Evolutionary conservation across 2,113 vertebrate genomes (phyloP), one percentile per base, ranked within the genome.

Genomic region (Brachyistius frenatus): DNA sequence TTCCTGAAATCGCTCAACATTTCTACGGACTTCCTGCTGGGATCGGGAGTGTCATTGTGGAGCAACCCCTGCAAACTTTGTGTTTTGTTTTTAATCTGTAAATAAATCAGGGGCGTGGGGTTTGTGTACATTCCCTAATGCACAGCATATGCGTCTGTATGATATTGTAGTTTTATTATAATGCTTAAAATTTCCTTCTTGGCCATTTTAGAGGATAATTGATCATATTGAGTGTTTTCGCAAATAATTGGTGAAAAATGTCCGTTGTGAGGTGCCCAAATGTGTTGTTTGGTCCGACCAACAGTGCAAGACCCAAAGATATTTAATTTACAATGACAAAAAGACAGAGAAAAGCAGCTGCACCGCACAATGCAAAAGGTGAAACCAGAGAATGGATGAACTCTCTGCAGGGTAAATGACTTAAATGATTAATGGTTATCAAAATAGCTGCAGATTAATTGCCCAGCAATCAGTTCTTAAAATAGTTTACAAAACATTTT

Each of bases 11-110:
- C 16, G 36, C 63, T 44, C 7, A 10, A 6, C 33, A 8, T 49
- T 15, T 47, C 36, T 8, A 5, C 50, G 47, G 41, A 14, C 14
- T 36, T 47, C 14, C 35, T 63, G 62, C 46, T 31, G 70, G 37
- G 41, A 44, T 11, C 10, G 41, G 10, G 9, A 44, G 41, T 11
- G 2, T 56, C 55, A 50, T 72, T 73, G 63, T 49, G 30, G 2
- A 7, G 32, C 14, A 46, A 16, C 47, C 5, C 37, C 57, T 66
- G 35, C n/a, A 70, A 84, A 84, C 5, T 50, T 7, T 50, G 5
- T 7, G 15, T 50, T 6, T 23, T 23, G 23, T 23, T 23, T 23
- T 23, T 23, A 23, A 23, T 23, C 23, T 23, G 23, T 23, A 23
- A 23, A 23, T 23, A 7, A 50, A 50, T 50, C 16, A n/a, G 16